Evolutionary conservation across 2,797 vertebrate species (phyloP).

Genomic region (Sardinella longiceps): DNA sequence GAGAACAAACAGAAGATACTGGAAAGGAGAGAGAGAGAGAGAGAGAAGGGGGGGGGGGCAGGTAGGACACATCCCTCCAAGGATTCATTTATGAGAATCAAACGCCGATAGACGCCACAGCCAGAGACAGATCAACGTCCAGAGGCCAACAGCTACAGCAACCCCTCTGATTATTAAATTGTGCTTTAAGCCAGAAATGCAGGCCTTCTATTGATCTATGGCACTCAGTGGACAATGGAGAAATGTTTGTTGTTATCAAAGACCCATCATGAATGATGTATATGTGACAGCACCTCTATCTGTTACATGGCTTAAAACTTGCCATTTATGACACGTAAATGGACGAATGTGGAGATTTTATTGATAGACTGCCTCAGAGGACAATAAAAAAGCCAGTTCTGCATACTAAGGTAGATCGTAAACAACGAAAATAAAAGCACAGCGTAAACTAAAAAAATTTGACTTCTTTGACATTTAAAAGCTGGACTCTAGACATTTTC

Average conservation of each 20-base stretch:
- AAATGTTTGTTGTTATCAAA: not conserved
- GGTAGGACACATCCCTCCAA: not conserved
- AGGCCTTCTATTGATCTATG: not conserved
- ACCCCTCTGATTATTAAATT: not conserved
- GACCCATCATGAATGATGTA: not conserved
- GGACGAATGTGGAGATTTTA: not conserved
- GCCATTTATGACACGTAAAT: not conserved
- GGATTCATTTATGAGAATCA: not conserved
- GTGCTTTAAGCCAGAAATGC: not conserved
- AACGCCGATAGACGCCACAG: not conserved
- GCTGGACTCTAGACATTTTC: not conserved
- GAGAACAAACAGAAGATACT: not conserved
- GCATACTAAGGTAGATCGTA: not conserved
- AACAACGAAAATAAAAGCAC: not conserved
- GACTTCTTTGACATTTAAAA: not conserved
- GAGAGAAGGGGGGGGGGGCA: not conserved
- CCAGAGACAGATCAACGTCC: slow-evolving; percentile 23
- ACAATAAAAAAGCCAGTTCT: not conserved
- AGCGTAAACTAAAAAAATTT: not conserved
- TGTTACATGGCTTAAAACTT: not conserved
- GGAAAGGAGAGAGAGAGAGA: not conserved
- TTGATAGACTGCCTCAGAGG: not conserved
- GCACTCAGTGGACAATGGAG: not conserved
- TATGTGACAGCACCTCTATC: not conserved
- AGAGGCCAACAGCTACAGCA: not conserved